Percentiles rank a stretch among this genome's conserved stretches.
Evolutionary conservation across 2,797 vertebrate species (phyloP).

Genomic region (Acanthurus lineatus): DNA sequence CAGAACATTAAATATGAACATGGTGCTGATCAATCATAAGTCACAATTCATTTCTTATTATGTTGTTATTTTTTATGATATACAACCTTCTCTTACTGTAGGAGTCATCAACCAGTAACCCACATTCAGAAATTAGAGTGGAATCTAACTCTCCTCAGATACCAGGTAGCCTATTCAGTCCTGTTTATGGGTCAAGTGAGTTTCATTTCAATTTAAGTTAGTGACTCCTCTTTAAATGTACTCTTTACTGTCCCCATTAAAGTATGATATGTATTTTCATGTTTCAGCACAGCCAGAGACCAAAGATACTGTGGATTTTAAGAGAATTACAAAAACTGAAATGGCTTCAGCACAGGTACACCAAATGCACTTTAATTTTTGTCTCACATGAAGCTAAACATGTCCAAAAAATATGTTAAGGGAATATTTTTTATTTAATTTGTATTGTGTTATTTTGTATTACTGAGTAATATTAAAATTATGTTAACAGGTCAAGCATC

Average conservation of each 20-base stretch:
- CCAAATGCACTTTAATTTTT: slow-evolving; percentile 5
- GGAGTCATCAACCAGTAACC: background rate
- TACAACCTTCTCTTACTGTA: slow-evolving; percentile 5
- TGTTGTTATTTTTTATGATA: background rate
- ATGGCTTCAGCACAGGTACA: slow-evolving; percentile 34
- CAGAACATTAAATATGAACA: background rate
- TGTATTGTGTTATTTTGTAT: background rate
- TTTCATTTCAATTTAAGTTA: background rate
- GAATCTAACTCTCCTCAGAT: fast-evolving
- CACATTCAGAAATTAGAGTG: background rate
- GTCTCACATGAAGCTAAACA: background rate
- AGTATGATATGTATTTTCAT: background rate
- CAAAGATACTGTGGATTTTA: slow-evolving; percentile 28
- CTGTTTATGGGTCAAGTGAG: background rate
- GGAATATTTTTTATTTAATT: background rate
- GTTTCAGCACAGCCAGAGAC: background rate
- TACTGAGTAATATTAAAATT: background rate
- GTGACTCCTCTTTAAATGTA: background rate
- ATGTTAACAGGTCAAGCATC: background rate
- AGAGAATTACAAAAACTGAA: background rate
- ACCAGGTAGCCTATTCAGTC: slow-evolving; percentile 35
- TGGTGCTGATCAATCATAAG: too few species aligned
- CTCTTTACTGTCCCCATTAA: background rate
- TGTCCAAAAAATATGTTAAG: background rate
- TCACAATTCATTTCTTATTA: too few species aligned